Conservation (phyloP, 2,888 invertebrate genomes). For the Argyresthia albistria region DNA sequence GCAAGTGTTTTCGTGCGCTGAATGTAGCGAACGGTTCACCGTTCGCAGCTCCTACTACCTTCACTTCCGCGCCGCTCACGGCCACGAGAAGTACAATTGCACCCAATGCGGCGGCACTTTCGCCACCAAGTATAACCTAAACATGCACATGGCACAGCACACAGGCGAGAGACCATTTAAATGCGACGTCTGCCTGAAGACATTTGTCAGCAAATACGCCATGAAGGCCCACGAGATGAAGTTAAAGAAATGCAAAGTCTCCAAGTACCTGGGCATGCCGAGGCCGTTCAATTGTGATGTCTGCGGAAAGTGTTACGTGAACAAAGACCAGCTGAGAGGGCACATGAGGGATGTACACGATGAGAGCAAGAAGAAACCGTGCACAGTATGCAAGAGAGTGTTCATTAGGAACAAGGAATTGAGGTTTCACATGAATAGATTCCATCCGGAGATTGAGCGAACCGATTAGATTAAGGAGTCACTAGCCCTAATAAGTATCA, state of each 20-base stretch:
- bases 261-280: too few species aligned
- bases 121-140: neutral
- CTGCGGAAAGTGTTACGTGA: too few species aligned
- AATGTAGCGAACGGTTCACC: constrained; percentile 8
- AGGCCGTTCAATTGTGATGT: too few species aligned
- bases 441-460: constrained; percentile 3
- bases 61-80: constrained; percentile 9
- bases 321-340: neutral
- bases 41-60: constrained; percentile 5
- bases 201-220: neutral
- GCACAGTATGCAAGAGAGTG: neutral
- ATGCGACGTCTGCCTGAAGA: constrained; percentile 1
- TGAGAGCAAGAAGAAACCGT: neutral
- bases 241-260: too few species aligned
- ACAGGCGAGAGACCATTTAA: neutral
- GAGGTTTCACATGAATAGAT: neutral
- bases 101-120: constrained; percentile 45
- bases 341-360: constrained; percentile 2
- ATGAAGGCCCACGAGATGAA: too few species aligned
- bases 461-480: too few species aligned
- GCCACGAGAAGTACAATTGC: constrained; percentile 21
- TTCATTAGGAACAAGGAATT: neutral
- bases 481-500: too few species aligned
- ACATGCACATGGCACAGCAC: neutral
- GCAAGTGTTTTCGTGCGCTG: constrained; percentile 7